These are phyloP conservation scores for Urocitellus parryii DNA, from an alignment of 2,113 vertebrate genomes.

Conservation along the genomic window DNA sequence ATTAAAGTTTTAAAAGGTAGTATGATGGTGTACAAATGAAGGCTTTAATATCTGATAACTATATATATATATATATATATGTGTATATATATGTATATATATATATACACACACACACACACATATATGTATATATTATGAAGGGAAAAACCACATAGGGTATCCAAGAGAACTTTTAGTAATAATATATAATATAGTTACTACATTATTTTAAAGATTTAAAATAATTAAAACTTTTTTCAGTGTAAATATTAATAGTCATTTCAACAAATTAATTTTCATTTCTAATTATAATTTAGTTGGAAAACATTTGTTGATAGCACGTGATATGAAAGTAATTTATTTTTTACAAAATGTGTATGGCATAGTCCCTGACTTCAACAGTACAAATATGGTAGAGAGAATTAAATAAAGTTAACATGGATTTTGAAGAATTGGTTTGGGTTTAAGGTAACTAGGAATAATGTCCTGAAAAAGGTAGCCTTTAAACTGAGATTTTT, in stretches of 20 bases:
- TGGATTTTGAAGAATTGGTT: constrained; percentile 11
- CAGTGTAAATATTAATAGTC: neutral
- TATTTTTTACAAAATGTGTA: neutral
- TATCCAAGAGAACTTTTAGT: neutral
- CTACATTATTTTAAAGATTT: constrained; percentile 40
- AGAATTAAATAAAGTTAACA: neutral
- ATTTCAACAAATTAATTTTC: constrained; percentile 8
- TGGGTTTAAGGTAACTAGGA: neutral
- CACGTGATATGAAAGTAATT: neutral
- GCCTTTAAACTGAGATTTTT: constrained; percentile 43
- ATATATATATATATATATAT: neutral
- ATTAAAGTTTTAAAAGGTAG: neutral
- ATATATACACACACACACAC: too few species aligned
- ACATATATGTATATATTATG: neutral
- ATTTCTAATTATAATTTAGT: constrained; percentile 51
- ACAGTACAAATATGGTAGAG: neutral
- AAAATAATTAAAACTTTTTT: neutral
- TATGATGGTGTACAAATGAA: neutral
- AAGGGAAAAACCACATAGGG: neutral
- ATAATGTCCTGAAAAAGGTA: constrained; percentile 12
- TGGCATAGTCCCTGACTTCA: neutral
- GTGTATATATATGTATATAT: too few species aligned
- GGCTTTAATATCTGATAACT: neutral
- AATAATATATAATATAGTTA: neutral
- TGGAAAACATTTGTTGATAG: constrained; percentile 44